phyloP scores from a whole-genome alignment of 2,888 invertebrate genomes.

The Cheilosia vernalis region DNA sequence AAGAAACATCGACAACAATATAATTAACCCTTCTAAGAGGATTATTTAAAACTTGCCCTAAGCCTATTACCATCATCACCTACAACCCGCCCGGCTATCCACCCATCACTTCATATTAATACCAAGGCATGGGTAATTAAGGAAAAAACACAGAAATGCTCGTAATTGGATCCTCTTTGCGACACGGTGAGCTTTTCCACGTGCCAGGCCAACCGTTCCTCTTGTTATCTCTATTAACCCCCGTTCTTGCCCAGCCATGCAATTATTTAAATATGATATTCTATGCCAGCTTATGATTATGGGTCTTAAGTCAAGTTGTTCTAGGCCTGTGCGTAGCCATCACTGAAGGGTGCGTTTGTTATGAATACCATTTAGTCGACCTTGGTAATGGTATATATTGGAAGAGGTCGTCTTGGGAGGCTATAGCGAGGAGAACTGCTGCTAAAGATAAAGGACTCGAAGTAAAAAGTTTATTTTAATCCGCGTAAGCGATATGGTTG shows the following conservation, averaged over 20 bases:
- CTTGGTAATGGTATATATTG: slow-evolving; percentile 8
- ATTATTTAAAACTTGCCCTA: slow-evolving; percentile 68
- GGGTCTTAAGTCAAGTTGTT: slow-evolving; percentile 32
- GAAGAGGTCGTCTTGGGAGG: slow-evolving; percentile 5
- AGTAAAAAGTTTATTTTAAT: slow-evolving; percentile 40
- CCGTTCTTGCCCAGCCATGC: slow-evolving; percentile 8
- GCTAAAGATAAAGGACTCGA: not conserved
- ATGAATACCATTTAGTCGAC: slow-evolving; percentile 29
- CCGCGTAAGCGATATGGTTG: slow-evolving; percentile 63
- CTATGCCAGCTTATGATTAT: slow-evolving; percentile 52
- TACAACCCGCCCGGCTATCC: not conserved
- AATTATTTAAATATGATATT: slow-evolving; percentile 67
- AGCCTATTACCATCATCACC: slow-evolving; percentile 50
- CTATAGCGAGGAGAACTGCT: not conserved
- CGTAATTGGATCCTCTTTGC: slow-evolving; percentile 56
- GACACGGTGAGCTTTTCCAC: slow-evolving; percentile 45
- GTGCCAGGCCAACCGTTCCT: slow-evolving; percentile 5
- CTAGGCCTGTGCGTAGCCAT: slow-evolving; percentile 18
- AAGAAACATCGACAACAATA: slow-evolving; percentile 70
- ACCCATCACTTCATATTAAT: slow-evolving; percentile 53
- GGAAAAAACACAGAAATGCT: slow-evolving; percentile 4
- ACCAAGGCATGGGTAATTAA: slow-evolving; percentile 66
- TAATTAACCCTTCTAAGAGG: slow-evolving; percentile 70
- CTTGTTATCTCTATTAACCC: slow-evolving; percentile 2
- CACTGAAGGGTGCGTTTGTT: slow-evolving; percentile 23